Base-by-base conservation (phyloP, 1,140 invertebrate species). In the Popillia japonica region DNA sequence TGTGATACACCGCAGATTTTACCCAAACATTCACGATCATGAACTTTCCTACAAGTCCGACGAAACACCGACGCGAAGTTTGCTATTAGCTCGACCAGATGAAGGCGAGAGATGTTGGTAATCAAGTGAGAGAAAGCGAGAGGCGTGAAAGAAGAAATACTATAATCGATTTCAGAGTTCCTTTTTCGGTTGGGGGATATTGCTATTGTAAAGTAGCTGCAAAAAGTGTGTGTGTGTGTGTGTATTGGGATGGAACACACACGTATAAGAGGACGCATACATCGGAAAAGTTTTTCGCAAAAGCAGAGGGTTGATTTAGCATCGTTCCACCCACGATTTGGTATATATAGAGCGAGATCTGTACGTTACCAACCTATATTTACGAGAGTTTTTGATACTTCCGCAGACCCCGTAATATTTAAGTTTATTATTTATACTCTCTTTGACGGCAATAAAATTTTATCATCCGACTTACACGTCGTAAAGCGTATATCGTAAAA, bases 151-250 rank as follows among this genome's bases (percentile, higher is more conserved):
- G n/a, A 17, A 48, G 44, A 48, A 48, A 48, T 48, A 17, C 2
- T 48, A 48, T 34, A 34, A 17, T 48, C 44, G 44, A 10, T 48
- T 48, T 48, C 6, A 7, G n/a, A 48, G 10, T 7, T 17, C 27
- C 27, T 34, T 34, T 34, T 34, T 34, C 27, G 27, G 27, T 55
- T 22, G 61, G 61, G 72, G 76, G 68, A 79, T 79, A 79, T 80
- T 78, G 77, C 78, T 78, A 78, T 80, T 78, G 77, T 80, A 78
- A 80, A 78, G 78, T 76, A 76, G 76, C n/a, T n/a, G n/a, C 77
- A 80, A 80, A 75, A 78, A 80, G 75, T 76, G 72, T 68, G 61
- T 68, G 17, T 80, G n/a, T n/a, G n/a, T n/a, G n/a, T n/a, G n/a
- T n/a, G n/a, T n/a, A n/a, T n/a, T n/a, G 78, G 75, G 48, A 77